Evolutionary conservation across 1,140 invertebrate genomes (phyloP).

Genomic region (Hypsibius dujardini): DNA sequence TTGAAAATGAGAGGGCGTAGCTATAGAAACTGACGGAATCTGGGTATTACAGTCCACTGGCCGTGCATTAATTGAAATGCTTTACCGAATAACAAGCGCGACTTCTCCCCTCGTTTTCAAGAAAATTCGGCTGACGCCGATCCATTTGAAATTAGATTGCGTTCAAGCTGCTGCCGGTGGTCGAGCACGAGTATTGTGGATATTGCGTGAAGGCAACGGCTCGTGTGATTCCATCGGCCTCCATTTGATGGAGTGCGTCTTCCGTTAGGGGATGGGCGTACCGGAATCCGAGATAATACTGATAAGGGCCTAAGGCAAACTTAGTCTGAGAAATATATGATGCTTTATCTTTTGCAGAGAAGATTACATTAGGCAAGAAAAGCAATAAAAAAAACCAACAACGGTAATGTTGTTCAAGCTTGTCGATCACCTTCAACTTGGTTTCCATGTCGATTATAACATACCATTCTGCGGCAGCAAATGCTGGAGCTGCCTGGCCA

Average conservation of each 20-base stretch:
- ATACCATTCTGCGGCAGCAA: slow-evolving; percentile 46
- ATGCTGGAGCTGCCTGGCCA: slow-evolving; percentile 62
- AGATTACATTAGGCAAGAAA: not conserved
- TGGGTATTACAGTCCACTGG: no score
- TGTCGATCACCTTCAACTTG: slow-evolving; percentile 36
- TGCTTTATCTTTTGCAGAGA: slow-evolving; percentile 10
- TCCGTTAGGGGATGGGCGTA: slow-evolving; percentile 78
- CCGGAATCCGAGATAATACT: slow-evolving; percentile 80
- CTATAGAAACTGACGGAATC: no score
- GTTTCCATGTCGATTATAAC: no score
- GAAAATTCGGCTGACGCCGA: no score
- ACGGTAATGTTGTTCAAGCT: slow-evolving; percentile 12
- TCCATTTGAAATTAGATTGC: slow-evolving; percentile 43
- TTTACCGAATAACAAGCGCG: no score
- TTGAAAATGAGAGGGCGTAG: no score
- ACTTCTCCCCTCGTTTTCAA: no score
- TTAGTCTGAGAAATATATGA: no score
- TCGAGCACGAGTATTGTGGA: slow-evolving; percentile 92
- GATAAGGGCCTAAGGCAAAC: slow-evolving; percentile 53
- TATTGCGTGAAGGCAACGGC: slow-evolving; percentile 86
- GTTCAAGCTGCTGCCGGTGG: slow-evolving; percentile 86
- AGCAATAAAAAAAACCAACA: not conserved
- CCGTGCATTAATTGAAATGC: no score
- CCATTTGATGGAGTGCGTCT: slow-evolving; percentile 56
- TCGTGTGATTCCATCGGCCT: slow-evolving; percentile 62